Evolutionary conservation across 2,113 vertebrate species (phyloP).

Genomic region (Globicephala melas): DNA sequence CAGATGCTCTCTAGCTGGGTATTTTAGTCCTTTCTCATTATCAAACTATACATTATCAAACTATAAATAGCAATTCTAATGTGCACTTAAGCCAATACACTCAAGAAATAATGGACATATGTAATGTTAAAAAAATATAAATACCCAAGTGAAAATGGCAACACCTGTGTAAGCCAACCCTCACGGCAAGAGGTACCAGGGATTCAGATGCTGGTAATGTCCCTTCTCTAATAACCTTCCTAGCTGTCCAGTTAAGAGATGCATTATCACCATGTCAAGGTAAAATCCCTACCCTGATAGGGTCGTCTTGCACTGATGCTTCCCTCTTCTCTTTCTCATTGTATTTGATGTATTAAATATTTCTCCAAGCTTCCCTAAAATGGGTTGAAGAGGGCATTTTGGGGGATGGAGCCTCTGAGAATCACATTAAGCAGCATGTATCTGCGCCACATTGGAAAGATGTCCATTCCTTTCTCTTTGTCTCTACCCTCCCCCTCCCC

Average conservation of each 20-base stretch:
- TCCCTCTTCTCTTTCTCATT: neutral
- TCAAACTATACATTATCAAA: neutral
- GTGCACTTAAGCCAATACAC: neutral
- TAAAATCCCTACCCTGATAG: neutral
- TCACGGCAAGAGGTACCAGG: neutral
- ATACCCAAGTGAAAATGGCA: neutral
- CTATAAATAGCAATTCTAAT: neutral
- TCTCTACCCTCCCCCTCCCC: neutral
- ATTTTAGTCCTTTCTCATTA: neutral
- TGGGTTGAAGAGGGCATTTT: neutral
- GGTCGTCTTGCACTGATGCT: neutral
- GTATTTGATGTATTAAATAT: neutral
- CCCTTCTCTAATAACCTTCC: neutral
- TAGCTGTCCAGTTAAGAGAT: neutral
- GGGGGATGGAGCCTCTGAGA: neutral
- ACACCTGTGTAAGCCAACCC: neutral
- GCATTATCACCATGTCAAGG: neutral
- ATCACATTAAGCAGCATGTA: neutral
- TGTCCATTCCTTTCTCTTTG: neutral
- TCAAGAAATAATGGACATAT: neutral
- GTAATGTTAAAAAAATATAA: neutral
- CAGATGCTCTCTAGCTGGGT: neutral
- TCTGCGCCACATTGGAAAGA: neutral
- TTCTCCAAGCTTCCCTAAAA: neutral
- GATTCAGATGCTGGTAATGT: neutral